These are phyloP conservation scores for Hypsibius dujardini DNA, from an alignment of 1,140 invertebrate species.

Conservation along the genomic window DNA sequence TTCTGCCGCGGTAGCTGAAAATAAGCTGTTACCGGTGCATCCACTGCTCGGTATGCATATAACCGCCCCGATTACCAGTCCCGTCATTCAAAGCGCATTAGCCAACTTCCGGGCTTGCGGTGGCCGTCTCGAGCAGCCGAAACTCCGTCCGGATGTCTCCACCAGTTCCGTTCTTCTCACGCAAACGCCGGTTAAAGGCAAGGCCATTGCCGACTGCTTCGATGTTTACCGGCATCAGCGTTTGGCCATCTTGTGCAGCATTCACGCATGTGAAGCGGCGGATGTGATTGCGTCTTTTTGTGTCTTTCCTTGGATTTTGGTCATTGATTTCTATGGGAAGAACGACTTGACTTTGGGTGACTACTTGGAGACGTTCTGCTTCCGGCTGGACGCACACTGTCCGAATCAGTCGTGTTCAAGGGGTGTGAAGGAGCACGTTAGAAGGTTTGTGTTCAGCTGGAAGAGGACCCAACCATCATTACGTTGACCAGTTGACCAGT, in stretches of 20 bases:
- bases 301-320: constrained; percentile 68
- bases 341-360: constrained; percentile 85
- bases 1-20: constrained; percentile 14
- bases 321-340: constrained; percentile 82
- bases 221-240: constrained; percentile 48
- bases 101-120: constrained; percentile 71
- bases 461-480: no score
- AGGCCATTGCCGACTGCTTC: background rate
- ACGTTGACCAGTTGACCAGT: no score
- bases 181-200: background rate
- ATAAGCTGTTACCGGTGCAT: constrained; percentile 37
- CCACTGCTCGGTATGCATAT: constrained; percentile 52
- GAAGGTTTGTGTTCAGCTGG: constrained; percentile 41
- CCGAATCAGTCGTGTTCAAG: constrained; percentile 57
- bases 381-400: constrained; percentile 47
- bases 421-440: constrained; percentile 68
- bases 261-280: constrained; percentile 58
- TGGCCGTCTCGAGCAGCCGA: constrained; percentile 40
- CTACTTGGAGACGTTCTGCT: constrained; percentile 81
- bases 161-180: background rate
- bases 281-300: constrained; percentile 63
- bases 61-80: constrained; percentile 40
- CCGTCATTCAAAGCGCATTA: constrained; percentile 48
- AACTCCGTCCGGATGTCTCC: constrained; percentile 18
- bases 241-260: constrained; percentile 74